These are phyloP conservation scores for Mechanitis messenoides DNA, from an alignment of 2,888 invertebrate species.

Conservation along the genomic window DNA sequence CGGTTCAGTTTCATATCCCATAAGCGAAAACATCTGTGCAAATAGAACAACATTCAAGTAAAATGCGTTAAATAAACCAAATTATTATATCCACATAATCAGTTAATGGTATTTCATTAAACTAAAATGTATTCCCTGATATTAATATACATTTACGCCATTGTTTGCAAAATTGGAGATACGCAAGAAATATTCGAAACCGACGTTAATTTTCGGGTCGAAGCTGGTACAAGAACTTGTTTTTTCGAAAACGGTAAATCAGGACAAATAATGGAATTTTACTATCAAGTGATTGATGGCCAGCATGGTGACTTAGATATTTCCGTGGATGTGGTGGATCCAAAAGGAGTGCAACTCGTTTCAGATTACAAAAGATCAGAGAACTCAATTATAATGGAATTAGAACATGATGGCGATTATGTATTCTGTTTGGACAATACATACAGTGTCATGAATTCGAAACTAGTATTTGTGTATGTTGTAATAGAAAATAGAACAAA, in stretches of 20 bases:
- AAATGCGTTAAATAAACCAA: too few species aligned
- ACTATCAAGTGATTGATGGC: slow-evolving; percentile 82
- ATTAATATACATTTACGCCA: slow-evolving; percentile 5
- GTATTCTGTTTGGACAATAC: slow-evolving; percentile 91
- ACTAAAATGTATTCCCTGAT: slow-evolving; percentile 13
- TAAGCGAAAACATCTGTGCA: too few species aligned
- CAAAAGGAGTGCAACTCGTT: slow-evolving; percentile 76
- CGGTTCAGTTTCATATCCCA: too few species aligned
- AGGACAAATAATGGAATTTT: slow-evolving; percentile 59
- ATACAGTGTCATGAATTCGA: slow-evolving; percentile 86
- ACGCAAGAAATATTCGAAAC: slow-evolving; percentile 46
- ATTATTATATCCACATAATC: neutral
- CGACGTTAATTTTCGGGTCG: slow-evolving; percentile 59
- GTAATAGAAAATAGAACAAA: slow-evolving; percentile 78
- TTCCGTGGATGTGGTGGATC: slow-evolving; percentile 82
- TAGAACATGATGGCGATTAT: slow-evolving; percentile 82
- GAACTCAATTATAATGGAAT: slow-evolving; percentile 80
- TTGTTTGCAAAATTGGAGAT: slow-evolving; percentile 29
- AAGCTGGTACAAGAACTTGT: slow-evolving; percentile 56
- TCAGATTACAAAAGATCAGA: slow-evolving; percentile 82
- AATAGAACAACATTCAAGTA: too few species aligned
- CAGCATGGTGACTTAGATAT: slow-evolving; percentile 90
- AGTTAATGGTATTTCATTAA: neutral
- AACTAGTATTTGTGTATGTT: slow-evolving; percentile 88
- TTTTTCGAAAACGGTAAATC: slow-evolving; percentile 55